Base-by-base conservation (phyloP, 2,888 invertebrate species). In the Aspidiotus destructor region DNA sequence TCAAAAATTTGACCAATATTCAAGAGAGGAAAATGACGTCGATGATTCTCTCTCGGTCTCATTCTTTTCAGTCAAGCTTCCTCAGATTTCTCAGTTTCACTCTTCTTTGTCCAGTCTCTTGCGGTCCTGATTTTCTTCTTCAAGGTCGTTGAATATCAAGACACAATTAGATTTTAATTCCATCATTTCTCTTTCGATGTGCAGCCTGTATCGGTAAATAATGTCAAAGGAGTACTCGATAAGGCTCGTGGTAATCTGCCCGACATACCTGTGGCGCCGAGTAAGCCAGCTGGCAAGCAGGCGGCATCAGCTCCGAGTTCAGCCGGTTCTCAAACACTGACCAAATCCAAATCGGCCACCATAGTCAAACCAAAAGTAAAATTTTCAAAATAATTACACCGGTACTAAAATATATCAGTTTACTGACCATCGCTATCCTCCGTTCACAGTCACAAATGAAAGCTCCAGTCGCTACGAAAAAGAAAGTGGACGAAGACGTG, bases 401-500 rank as follows among this genome's bases (percentile, higher is more conserved):
- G 5, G 28, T 28, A 28, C 28, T 28, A 28, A 28, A 28, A 28
- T 28, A 28, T 5, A 28, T 28, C 28, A 5, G 5, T 28, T 28
- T 28, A 28, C 28, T 28, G 28, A 28, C 5, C 8, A 54, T 54
- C 6, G 15, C 16, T 7, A 28, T 28, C 28, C 5, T 28, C 5
- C 28, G 28, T 5, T 28, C 28, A 28, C 28, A 28, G 8, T 60
- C 65, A 54, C 61, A 54, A 41, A 70, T 61, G 17, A 65, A 62
- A n/a, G 70, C 71, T 10, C 60, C 64, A 61, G 72, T 42, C 52
- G 80, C 82, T 8, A 28, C 28, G 28, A 80, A 82, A 15, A 92
- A 92, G 75, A 67, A 67, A 15, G 92, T 92, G 74, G 86, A 87
- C 9, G 94, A 94, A 70, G 94, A 92, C 70, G 83, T 89, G 11